phyloP scores from a whole-genome alignment of 2,797 vertebrate species.

The Periparus ater region DNA sequence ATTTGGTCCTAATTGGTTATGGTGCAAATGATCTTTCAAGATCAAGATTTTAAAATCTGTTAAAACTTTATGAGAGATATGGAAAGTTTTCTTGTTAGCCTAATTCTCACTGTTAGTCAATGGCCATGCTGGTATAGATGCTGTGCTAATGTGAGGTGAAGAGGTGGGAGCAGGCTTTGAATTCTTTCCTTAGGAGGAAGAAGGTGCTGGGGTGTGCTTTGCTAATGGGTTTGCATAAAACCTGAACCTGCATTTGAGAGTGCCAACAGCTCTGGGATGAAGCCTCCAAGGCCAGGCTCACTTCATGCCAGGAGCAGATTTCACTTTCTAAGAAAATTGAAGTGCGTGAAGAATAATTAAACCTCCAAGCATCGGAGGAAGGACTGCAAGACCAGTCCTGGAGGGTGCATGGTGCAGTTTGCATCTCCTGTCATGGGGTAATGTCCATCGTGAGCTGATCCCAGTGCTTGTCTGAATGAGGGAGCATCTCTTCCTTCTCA shows the following conservation, averaged over 20 bases:
- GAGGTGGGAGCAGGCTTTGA: background rate
- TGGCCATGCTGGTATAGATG: background rate
- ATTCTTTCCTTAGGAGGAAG: background rate
- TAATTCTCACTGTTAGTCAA: background rate
- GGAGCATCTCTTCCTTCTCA: background rate
- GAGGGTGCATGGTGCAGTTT: background rate
- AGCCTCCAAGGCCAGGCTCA: rapidly evolving
- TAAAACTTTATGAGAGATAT: background rate
- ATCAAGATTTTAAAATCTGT: background rate
- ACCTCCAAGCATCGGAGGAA: background rate
- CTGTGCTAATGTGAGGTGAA: background rate
- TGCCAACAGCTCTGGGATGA: background rate
- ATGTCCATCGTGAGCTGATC: background rate
- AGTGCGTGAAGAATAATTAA: background rate
- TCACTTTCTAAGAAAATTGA: background rate
- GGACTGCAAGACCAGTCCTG: background rate
- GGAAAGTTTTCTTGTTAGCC: background rate
- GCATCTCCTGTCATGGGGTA: background rate
- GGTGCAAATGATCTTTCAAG: background rate
- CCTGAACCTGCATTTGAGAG: background rate
- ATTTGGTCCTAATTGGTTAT: background rate
- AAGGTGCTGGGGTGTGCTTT: background rate
- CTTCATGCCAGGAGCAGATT: background rate
- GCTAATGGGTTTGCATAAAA: background rate
- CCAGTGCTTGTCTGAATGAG: background rate